Evolutionary conservation across 1,140 invertebrate species (phyloP).

Genomic region (Callitettix versicolor): DNA sequence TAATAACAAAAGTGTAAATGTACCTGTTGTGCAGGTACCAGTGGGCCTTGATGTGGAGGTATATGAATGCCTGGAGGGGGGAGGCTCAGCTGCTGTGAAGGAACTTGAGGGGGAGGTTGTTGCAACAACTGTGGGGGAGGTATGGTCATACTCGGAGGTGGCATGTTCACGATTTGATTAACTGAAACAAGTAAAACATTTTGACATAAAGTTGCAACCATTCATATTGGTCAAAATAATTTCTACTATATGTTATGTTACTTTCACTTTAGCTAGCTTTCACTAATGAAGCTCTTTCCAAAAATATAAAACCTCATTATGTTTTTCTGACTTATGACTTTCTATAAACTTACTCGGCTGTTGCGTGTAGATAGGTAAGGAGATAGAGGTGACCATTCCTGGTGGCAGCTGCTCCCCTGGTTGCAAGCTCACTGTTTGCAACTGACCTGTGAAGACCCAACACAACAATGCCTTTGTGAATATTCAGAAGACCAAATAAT

Average conservation of each 20-base stretch:
- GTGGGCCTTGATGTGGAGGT: conserved; percentile 32
- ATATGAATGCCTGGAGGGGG: conserved; percentile 35
- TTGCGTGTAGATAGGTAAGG: conserved; percentile 1
- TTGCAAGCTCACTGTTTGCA: background rate
- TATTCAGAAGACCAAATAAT: too few relatives aligned
- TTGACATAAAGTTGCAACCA: background rate
- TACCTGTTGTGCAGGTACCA: conserved; percentile 27
- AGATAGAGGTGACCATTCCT: background rate
- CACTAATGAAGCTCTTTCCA: too few relatives aligned
- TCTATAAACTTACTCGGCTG: conserved; percentile 1
- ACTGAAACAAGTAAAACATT: conserved; percentile 5
- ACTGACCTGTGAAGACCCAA: background rate
- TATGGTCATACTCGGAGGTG: conserved; percentile 17
- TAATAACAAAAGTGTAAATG: too few relatives aligned
- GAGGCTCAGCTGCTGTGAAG: conserved; percentile 27
- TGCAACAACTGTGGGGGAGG: conserved; percentile 17
- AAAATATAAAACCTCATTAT: too few relatives aligned
- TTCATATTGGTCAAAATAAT: background rate
- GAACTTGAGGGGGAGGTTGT: conserved; percentile 17
- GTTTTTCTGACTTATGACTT: too few relatives aligned
- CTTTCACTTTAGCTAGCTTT: too few relatives aligned
- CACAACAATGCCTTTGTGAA: too few relatives aligned
- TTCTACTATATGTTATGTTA: too few relatives aligned
- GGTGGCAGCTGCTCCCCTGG: background rate
- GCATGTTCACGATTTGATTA: conserved; percentile 14